Base-by-base conservation (phyloP, 2,888 invertebrate genomes). In the Gnatocerus cornutus region DNA sequence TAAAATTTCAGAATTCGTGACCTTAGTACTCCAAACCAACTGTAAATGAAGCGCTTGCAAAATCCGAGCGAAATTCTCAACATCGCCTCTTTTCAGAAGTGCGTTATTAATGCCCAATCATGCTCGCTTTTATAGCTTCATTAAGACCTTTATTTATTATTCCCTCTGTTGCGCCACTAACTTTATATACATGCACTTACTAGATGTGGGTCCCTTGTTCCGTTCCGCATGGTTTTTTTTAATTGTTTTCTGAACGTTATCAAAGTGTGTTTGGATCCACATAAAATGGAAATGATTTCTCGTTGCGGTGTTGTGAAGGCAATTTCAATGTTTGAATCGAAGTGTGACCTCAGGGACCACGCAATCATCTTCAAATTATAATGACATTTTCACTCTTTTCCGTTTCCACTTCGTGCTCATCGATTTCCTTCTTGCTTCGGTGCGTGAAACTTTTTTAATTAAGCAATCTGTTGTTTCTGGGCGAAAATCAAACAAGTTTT, bases 391-490 rank as follows among this genome's bases (percentile, higher is more conserved):
- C 55, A 13, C 39, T 16, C 16, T 39, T 55, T 53, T 29, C 14
- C 39, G 14, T 14, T 56, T 30, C 39, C 56, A 30, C 43, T 41
- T 52, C 33, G 29, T 52, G 10, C 12, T 52, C 33, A 6, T 52
- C 21, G 41, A 41, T 41, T 52, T 30, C 48, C 27, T 8, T 27
- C 8, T 13, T 37, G 4, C 41, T 53, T 27, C 27, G 30, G 8
- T 21, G 7, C 43, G 39, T 6, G 41, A 43, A 56, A 56, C 56
- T 56, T 56, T 56, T 56, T 56, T 56, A 56, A 56, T 56, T 56
- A 56, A 56, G 41, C 41, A 39, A 41, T 56, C 43, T 27, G 52
- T 30, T 52, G 52, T 52, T 52, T 52, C 30, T 30, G 29, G 1
- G 8, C 8, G 33, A 10, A 27, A 52, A 30, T 52, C 30, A 33